Evolutionary conservation across 2,888 invertebrate genomes (phyloP).

Genomic region (Phasia obesa): DNA sequence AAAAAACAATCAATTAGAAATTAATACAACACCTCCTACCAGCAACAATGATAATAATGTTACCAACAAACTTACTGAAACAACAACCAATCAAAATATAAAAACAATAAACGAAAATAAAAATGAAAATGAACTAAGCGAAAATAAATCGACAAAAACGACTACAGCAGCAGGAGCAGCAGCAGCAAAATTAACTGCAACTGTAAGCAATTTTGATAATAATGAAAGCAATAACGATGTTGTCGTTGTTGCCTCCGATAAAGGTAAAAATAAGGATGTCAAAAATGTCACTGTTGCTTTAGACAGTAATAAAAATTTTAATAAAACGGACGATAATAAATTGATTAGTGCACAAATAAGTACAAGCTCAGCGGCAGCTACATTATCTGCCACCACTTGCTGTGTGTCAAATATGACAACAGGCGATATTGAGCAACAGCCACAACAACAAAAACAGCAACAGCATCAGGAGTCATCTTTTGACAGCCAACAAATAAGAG

Average conservation of each 20-base stretch:
- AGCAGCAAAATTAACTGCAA: constrained; percentile 53
- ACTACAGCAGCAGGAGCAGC: constrained; percentile 1
- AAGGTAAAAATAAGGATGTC: constrained; percentile 30
- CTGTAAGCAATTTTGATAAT: constrained; percentile 54
- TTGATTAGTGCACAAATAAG: constrained; percentile 65
- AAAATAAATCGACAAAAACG: constrained; percentile 35
- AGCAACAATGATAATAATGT: constrained; percentile 47
- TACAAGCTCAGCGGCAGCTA: not conserved
- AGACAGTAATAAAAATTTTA: constrained; percentile 41
- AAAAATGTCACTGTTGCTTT: constrained; percentile 25
- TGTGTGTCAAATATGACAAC: constrained; percentile 64
- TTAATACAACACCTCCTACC: constrained; percentile 68
- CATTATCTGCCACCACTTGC: constrained; percentile 32
- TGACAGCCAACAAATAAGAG: constrained; percentile 55
- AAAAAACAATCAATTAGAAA: constrained; percentile 72
- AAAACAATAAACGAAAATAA: constrained; percentile 50
- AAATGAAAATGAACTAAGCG: constrained; percentile 63
- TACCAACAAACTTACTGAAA: constrained; percentile 40
- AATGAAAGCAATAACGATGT: constrained; percentile 48
- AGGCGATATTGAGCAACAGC: constrained; percentile 63
- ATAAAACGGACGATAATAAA: constrained; percentile 73
- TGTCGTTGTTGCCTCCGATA: constrained; percentile 35
- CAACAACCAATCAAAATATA: constrained; percentile 46
- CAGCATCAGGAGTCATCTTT: constrained; percentile 26
- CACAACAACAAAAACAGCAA: constrained; percentile 37